Conservation (phyloP, 2,797 vertebrate species). For the Anolis apletophallus region DNA sequence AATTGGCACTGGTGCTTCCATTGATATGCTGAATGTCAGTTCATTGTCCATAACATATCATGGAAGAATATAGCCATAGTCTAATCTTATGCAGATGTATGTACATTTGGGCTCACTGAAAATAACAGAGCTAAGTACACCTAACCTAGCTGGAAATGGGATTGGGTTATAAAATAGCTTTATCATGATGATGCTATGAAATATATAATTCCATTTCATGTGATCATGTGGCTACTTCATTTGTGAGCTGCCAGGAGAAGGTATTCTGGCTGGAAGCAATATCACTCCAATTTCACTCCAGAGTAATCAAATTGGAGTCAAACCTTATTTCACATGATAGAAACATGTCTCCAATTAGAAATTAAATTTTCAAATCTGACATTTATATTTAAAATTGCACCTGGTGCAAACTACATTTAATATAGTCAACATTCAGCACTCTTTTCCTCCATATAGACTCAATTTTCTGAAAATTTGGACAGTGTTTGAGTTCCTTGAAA, state of each 20-base stretch:
- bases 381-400: conserved; percentile 25
- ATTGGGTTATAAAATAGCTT: neutral
- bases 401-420: conserved; percentile 5
- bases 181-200: neutral
- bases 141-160: neutral
- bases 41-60: neutral
- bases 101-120: neutral
- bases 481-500: neutral
- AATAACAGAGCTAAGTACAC: neutral
- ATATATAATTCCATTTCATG: neutral
- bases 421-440: conserved; percentile 16
- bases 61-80: neutral
- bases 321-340: conserved; percentile 5
- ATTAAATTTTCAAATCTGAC: conserved; percentile 7
- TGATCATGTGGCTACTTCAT: conserved; percentile 25
- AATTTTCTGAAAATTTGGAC: conserved; percentile 37
- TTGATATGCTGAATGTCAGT: neutral
- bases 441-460: neutral
- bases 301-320: conserved; percentile 29
- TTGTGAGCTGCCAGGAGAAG: conserved; percentile 28
- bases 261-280: conserved; percentile 33
- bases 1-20: neutral
- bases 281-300: conserved; percentile 39
- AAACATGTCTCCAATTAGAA: conserved; percentile 29
- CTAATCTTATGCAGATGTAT: neutral